Evolutionary conservation across 1,140 invertebrate species (phyloP), one percentile per base, ranked within the genome.

Genomic region (Anastatus disparis): DNA sequence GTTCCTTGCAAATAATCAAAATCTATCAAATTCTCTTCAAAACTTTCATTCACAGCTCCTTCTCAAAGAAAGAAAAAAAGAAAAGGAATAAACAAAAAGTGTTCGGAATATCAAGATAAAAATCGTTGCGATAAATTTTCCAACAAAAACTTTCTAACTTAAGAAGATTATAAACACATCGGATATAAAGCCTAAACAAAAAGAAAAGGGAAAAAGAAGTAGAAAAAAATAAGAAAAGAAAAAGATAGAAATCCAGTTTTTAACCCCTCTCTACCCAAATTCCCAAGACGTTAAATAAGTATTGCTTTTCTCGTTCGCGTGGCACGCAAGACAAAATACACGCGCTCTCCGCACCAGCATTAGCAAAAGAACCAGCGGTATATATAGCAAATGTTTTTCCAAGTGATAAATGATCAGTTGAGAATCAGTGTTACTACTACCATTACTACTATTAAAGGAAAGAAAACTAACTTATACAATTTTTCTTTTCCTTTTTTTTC

Each of bases 111-210:
- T 31, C 26, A 12, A n/a, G 27, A 58, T 46, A 24, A 31, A 58
- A 56, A 56, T 58, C 17, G 20, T 1, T 2, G 40, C 40, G 4
- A 67, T 67, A 67, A 67, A 67, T 67, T 58, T 6, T n/a, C n/a
- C n/a, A n/a, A n/a, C n/a, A 17, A 58, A 58, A 67, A 40, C 48
- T 67, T 46, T 48, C 53, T 13, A 24, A 31, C 15, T 13, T 58
- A 48, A 48, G 40, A 58, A 67, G 64, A 67, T 67, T 67, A 67
- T 48, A 48, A 31, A 26, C 17, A 17, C 64, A 67, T 35, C 38
- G 29, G n/a, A n/a, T n/a, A n/a, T n/a, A 46, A 35, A 22, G 22
- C 1, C 10, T 12, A 35, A 38, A 52, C 26, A 64, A 35, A 64
- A 52, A 65, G 38, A 42, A 29, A 55, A n/a, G n/a, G n/a, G n/a